Evolutionary conservation across 2,797 vertebrate species (phyloP), one percentile per base, ranked within the genome.

Genomic region (Podargus strigoides): DNA sequence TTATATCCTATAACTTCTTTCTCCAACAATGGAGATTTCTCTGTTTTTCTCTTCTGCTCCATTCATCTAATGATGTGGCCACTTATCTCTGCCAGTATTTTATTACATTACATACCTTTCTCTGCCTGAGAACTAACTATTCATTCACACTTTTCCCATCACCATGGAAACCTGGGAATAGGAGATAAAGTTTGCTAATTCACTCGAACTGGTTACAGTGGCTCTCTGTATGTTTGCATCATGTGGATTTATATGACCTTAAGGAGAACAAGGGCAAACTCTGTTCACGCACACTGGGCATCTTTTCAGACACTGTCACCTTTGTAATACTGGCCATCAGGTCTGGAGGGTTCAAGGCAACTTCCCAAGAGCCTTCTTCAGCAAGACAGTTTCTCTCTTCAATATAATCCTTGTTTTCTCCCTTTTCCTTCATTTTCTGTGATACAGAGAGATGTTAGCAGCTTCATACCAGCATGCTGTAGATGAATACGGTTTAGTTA

Each of bases 131-230:
- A 63, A 59, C 39, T 20, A 20, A 55, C 39, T 12, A 14, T 22
- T 78, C 90, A 69, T 53, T 75, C 72, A 60, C 85, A 10, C 64
- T 87, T 69, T 85, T 11, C 64, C 73, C 55, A 22, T 95, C 6
- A 2, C 89, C 89, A 94, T 94, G 96, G 96, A 80, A 96, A 94
- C 96, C 39, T 34, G 62, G 30, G 26, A 14, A 34, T 8, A 44
- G 78, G 10, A 30, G 73, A 36, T 1, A 8, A 87, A 91, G 21
- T 50, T 85, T 30, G 32, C 11, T 5, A 42, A 75, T 79, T 30
- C 62, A 7, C 23, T 64, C 26, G 6, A 44, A 46, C 36, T 5
- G 16, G 22, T 18, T n/a, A 10, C 13, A 3, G 56, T 3, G 27
- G 46, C 83, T 82, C 22, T 1, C 28, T 49, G 73, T 1, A 2